These are phyloP conservation scores for Eupithecia tripunctaria DNA, from an alignment of 2,888 invertebrate genomes.

Conservation along the genomic window DNA sequence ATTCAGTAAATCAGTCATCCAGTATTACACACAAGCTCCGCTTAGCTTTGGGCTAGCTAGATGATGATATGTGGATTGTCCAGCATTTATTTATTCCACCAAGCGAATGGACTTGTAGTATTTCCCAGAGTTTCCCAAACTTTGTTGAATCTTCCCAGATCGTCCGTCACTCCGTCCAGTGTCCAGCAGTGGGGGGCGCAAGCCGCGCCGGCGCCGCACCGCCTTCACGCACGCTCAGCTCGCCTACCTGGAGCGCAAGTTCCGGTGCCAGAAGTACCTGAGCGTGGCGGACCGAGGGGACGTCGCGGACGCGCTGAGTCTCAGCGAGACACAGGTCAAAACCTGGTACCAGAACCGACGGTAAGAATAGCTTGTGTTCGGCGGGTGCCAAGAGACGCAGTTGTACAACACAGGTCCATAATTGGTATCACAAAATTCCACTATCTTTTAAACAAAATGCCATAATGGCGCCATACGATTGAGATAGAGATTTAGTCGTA, in stretches of 20 bases:
- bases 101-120: background rate
- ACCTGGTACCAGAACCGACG: constrained; percentile 97
- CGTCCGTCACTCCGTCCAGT: constrained; percentile 58
- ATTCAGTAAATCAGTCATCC: too few relatives aligned
- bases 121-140: background rate
- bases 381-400: too few relatives aligned
- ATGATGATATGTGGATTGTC: too few relatives aligned
- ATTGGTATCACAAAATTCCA: too few relatives aligned
- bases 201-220: constrained; percentile 93
- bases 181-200: constrained; percentile 84
- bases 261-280: constrained; percentile 96
- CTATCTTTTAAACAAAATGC: too few relatives aligned
- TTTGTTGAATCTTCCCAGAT: constrained; percentile 52
- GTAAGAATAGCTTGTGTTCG: constrained; percentile 71
- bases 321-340: constrained; percentile 97
- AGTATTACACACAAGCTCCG: too few relatives aligned
- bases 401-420: too few relatives aligned
- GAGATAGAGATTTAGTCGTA: too few relatives aligned
- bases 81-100: too few relatives aligned
- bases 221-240: constrained; percentile 98
- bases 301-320: constrained; percentile 94
- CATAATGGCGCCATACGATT: too few relatives aligned
- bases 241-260: constrained; percentile 95
- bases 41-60: too few relatives aligned
- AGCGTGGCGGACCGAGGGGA: constrained; percentile 97